Percentiles rank a stretch among this genome's conserved stretches.
Evolutionary conservation across 2,797 vertebrate species (phyloP).

Genomic region (Hoplostethus atlanticus): DNA sequence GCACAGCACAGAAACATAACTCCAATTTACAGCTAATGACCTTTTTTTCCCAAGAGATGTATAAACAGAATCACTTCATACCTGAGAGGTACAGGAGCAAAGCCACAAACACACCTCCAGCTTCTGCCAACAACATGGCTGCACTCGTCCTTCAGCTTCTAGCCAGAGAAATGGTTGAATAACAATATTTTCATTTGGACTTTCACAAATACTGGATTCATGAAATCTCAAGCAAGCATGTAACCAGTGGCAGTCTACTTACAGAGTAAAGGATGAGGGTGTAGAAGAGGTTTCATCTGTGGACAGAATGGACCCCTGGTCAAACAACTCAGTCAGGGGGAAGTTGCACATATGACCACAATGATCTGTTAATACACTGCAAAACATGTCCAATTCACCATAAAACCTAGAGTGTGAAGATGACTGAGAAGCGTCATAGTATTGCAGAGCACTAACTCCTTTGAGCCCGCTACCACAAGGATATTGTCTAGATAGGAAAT

Average conservation of each 20-base stretch:
- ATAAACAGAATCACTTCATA: constrained; percentile 5
- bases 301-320: no score
- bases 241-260: not conserved
- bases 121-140: constrained; percentile 19
- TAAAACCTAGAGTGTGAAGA: no score
- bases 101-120: not conserved
- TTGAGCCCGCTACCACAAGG: no score
- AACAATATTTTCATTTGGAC: not conserved
- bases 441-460: no score
- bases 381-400: no score
- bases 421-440: no score
- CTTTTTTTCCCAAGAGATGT: not conserved
- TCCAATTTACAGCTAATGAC: not conserved
- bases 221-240: not conserved
- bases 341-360: no score
- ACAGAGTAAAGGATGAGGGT: not conserved
- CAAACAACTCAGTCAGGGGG: no score
- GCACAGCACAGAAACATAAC: no score
- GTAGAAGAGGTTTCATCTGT: no score
- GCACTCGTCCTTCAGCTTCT: not conserved
- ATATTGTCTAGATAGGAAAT: no score
- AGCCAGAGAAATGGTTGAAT: not conserved
- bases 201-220: not conserved
- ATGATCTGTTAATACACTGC: no score
- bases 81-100: constrained; percentile 18